Conservation (phyloP, 2,113 vertebrate species). For the Ageneiosus marmoratus region DNA sequence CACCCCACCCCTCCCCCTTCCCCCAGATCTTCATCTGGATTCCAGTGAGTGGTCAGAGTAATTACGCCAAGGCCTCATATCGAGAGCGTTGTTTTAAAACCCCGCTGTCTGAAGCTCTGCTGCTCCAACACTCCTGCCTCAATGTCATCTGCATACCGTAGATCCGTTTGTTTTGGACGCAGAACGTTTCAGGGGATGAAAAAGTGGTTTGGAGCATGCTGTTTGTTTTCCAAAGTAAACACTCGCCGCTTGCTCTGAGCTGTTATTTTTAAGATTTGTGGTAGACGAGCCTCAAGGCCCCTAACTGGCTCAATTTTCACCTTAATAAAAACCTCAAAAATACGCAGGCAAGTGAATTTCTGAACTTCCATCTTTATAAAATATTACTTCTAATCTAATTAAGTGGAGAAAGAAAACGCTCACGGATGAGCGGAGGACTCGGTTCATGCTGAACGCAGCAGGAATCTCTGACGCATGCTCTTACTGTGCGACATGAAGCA, state of each 20-base stretch:
- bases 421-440: not conserved
- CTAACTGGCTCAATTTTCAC: conserved; percentile 64
- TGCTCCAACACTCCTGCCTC: not conserved
- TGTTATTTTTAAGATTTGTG: conserved; percentile 69
- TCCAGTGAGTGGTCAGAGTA: conserved; percentile 28
- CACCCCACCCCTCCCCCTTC: conserved; percentile 29
- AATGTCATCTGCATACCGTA: conserved; percentile 28
- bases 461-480: not conserved
- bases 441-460: conserved; percentile 7
- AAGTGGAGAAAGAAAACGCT: not conserved
- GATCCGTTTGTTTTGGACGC: conserved; percentile 54
- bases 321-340: conserved; percentile 19
- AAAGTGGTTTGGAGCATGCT: conserved; percentile 51
- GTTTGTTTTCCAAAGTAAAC: conserved; percentile 73
- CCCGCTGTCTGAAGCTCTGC: conserved; percentile 31
- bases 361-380: conserved; percentile 57
- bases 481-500: not conserved
- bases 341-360: conserved; percentile 27
- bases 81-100: conserved; percentile 17
- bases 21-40: conserved; percentile 35
- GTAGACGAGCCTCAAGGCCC: conserved; percentile 54
- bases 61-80: conserved; percentile 32
- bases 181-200: conserved; percentile 57
- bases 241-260: conserved; percentile 56
- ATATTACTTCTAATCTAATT: conserved; percentile 61